Base-by-base conservation (phyloP, 2,113 vertebrate species). In the Centrocercus urophasianus region DNA sequence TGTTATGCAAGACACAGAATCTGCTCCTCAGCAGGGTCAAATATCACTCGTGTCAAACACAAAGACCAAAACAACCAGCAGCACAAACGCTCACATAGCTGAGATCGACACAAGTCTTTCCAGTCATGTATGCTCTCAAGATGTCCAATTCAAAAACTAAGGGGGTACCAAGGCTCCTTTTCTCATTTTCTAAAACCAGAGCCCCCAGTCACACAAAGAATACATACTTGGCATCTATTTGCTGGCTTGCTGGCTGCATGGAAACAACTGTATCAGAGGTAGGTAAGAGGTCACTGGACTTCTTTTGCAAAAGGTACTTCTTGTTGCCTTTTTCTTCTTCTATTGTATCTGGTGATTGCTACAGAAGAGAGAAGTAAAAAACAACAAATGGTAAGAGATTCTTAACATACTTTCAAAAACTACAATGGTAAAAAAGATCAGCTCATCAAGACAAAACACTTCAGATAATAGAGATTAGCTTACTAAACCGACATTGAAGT, bases 191-290 rank as follows among this genome's bases (percentile, higher is more conserved):
- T 32, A 43, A 36, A 36, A 19, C 52, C 38, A 50, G 30, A 87
- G 60, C 22, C n/a, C 36, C 43, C 11, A 71, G 45, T 21, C 77
- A n/a, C 59, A 93, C 72, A 38, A 9, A 59, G 6, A 34, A 19
- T 2, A 94, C 94, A 15, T 98, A 99, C 99, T 95, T 99, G 36
- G 97, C 96, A 94, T 99, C 99, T 4, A 97, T 95, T 27, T 98
- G 98, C 93, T 98, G 38, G 95, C 96, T 92, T 30, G 97, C 43
- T 56, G 86, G 45, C 85, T 98, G 95, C 66, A 73, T 18, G 0
- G 90, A 11, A 3, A 84, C 32, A 0, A 47, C 32, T 0, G 74
- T 66, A 28, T 98, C 98, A 0, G 66, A 96, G 40, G 89, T 36
- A 20, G 93, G 28, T 3, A 94, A 75, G 13, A 65, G 36, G 3